Evolutionary conservation across 35 echinoderm and acorn worm species (phyloP).

Genomic region (Nesometra sesokonis): DNA sequence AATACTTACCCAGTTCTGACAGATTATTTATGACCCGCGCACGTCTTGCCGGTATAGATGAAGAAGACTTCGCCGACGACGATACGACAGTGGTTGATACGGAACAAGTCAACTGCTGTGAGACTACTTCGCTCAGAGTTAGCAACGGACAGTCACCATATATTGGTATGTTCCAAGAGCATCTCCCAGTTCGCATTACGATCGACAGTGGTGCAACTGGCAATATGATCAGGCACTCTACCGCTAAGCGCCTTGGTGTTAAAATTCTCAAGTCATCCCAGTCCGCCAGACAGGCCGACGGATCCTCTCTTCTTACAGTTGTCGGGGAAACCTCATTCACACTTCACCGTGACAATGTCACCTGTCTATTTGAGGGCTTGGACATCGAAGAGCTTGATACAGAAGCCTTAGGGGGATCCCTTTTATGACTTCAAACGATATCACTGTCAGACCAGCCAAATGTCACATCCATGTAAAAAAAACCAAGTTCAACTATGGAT

Average conservation of each 20-base stretch:
- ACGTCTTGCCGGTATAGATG: no score
- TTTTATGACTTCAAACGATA: slow-evolving; percentile 51
- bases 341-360: slow-evolving; percentile 6
- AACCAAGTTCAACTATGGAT: not conserved
- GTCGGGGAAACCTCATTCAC: slow-evolving; percentile 41
- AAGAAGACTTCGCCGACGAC: no score
- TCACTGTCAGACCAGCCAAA: slow-evolving; percentile 1
- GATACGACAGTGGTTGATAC: no score
- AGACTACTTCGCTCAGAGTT: not conserved
- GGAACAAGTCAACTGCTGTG: no score
- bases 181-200: slow-evolving; percentile 14
- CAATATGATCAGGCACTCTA: slow-evolving; percentile 46
- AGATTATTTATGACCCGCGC: no score
- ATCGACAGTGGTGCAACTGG: slow-evolving; percentile 58
- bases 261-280: slow-evolving; percentile 12
- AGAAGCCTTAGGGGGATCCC: slow-evolving; percentile 51
- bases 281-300: slow-evolving; percentile 70
- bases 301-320: slow-evolving; percentile 39
- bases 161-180: not conserved
- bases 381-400: slow-evolving; percentile 45
- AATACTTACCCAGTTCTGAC: no score
- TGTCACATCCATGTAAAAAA: not conserved
- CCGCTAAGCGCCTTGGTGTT: slow-evolving; percentile 14
- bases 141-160: not conserved
- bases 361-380: slow-evolving; percentile 34